Conservation (phyloP, 2,888 invertebrate species). For the Tetragnatha montana region DNA sequence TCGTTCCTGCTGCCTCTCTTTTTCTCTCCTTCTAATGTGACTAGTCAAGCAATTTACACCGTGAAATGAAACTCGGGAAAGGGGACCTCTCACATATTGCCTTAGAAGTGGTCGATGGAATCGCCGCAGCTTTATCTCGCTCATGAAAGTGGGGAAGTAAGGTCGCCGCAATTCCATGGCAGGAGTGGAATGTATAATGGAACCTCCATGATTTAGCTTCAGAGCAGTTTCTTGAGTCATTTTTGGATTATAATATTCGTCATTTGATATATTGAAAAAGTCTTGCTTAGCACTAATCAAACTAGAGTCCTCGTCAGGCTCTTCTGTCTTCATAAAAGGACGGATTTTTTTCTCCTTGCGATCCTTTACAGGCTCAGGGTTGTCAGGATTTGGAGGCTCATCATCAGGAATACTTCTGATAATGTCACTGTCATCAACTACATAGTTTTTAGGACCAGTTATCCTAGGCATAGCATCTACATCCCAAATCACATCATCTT, state of each 20-base stretch:
- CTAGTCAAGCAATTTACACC: slow-evolving; percentile 89
- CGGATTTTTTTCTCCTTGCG: slow-evolving; percentile 76
- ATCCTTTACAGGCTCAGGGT: slow-evolving; percentile 74
- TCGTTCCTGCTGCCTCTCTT: slow-evolving; percentile 87
- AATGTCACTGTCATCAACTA: slow-evolving; percentile 98
- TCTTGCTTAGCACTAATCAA: slow-evolving; percentile 80
- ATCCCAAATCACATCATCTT: slow-evolving; percentile 99
- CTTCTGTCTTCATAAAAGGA: slow-evolving; percentile 93
- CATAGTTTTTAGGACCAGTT: slow-evolving; percentile 94
- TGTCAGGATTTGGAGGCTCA: slow-evolving; percentile 81
- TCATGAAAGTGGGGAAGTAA: slow-evolving; percentile 96
- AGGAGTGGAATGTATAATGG: slow-evolving; percentile 87
- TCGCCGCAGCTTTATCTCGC: slow-evolving; percentile 86
- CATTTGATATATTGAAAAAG: slow-evolving; percentile 98
- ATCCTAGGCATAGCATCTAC: slow-evolving; percentile 88
- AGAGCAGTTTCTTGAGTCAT: slow-evolving; percentile 80
- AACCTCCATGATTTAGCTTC: slow-evolving; percentile 80
- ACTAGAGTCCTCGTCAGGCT: slow-evolving; percentile 86
- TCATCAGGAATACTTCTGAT: slow-evolving; percentile 95
- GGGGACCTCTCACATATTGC: slow-evolving; percentile 87
- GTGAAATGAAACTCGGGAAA: slow-evolving; percentile 85
- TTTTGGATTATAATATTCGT: slow-evolving; percentile 95
- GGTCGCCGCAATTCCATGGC: slow-evolving; percentile 95
- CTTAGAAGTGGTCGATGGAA: slow-evolving; percentile 95
- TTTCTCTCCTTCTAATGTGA: slow-evolving; percentile 92